Evolutionary conservation across 1,140 invertebrate species (phyloP).

Genomic region (Drosophila fuyamai): DNA sequence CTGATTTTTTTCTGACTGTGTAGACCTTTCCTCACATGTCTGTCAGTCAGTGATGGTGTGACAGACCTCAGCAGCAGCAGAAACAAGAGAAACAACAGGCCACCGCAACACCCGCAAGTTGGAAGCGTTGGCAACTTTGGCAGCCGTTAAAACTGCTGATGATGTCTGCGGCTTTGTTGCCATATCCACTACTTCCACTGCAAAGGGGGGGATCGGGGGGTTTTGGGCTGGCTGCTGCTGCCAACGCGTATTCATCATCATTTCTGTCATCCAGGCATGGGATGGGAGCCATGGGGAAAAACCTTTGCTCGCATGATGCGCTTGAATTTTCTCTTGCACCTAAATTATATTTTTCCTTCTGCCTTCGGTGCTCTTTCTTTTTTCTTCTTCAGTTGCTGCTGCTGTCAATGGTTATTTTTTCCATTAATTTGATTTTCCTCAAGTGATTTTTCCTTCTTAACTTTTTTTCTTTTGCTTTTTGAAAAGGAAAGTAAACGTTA

Average conservation of each 20-base stretch:
- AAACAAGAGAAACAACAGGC: conserved; percentile 3
- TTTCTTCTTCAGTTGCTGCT: conserved; percentile 1
- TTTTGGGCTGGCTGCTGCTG: conserved; percentile 24
- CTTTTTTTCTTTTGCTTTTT: conserved; percentile 10
- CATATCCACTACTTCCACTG: conserved; percentile 20
- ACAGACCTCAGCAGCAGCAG: conserved; percentile 25
- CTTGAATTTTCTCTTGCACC: conserved; percentile 54
- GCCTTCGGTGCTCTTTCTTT: conserved; percentile 16
- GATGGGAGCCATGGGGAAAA: conserved; percentile 11
- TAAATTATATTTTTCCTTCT: conserved; percentile 48
- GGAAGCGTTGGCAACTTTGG: conserved; percentile 51
- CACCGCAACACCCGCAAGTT: conserved; percentile 42
- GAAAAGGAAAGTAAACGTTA: conserved; percentile 33
- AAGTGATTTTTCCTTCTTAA: conserved; percentile 31
- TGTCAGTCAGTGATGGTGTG: conserved; percentile 33
- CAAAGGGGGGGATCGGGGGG: not conserved
- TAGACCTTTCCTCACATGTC: conserved; percentile 38
- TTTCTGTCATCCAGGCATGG: conserved; percentile 47
- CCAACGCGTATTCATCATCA: conserved; percentile 55
- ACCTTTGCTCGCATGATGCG: conserved; percentile 45
- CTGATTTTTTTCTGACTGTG: not conserved
- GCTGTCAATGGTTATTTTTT: conserved; percentile 41
- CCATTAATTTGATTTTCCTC: conserved; percentile 47
- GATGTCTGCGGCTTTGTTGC: conserved; percentile 54
- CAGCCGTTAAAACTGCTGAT: conserved; percentile 54